Conservation (phyloP, 2,888 invertebrate genomes). For the Polietes domitor region DNA sequence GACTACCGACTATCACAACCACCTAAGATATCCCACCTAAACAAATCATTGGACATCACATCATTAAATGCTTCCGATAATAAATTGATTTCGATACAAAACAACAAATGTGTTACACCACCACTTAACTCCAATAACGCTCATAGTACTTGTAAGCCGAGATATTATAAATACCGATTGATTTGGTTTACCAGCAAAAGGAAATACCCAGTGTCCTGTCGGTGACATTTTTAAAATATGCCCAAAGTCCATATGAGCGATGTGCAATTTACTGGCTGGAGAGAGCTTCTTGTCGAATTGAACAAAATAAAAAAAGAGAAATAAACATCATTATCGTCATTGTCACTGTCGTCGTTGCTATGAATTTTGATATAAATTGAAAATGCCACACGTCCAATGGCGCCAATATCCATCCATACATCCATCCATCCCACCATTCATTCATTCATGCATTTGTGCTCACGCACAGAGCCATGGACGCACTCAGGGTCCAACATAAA, state of each 20-base stretch:
- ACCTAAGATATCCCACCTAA: too few species aligned
- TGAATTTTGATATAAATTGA: conserved; percentile 65
- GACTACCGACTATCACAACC: too few species aligned
- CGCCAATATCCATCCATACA: conserved; percentile 60
- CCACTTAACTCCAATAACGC: too few species aligned
- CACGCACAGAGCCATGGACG: conserved; percentile 10
- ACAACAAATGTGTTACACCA: too few species aligned
- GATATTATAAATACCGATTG: too few species aligned
- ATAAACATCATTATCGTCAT: conserved; percentile 30
- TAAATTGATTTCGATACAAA: too few species aligned
- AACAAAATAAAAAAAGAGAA: background rate
- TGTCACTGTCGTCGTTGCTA: conserved; percentile 8
- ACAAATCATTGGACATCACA: too few species aligned
- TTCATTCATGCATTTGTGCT: conserved; percentile 7
- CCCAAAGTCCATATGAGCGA: background rate
- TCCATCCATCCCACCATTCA: conserved; percentile 19
- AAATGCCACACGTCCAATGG: conserved; percentile 65
- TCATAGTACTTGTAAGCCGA: too few species aligned
- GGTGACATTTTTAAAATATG: background rate
- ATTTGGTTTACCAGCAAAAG: background rate
- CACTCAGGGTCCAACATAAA: conserved; percentile 28
- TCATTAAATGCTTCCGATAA: too few species aligned
- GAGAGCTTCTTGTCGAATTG: background rate
- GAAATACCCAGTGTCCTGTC: conserved; percentile 9
- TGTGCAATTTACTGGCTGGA: background rate